A percentile compares a stretch with the other conserved stretches of the same genome.
These are phyloP conservation scores for Semnornis frantzii DNA, from an alignment of 2,113 vertebrate genomes.

Conservation along the genomic window DNA sequence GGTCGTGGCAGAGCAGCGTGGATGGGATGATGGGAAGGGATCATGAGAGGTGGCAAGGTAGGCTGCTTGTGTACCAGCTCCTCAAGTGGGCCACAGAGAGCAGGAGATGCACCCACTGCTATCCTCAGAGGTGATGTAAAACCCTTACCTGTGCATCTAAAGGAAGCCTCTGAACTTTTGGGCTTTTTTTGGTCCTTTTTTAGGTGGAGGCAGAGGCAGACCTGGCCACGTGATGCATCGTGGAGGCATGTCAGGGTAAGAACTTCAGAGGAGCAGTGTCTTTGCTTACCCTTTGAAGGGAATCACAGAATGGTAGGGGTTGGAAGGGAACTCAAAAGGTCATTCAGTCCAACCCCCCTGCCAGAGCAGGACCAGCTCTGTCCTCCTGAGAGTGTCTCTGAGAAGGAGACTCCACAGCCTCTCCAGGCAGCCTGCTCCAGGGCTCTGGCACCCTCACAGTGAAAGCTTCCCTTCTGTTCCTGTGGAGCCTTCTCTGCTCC, in stretches of 20 bases:
- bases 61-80: not conserved
- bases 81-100: not conserved
- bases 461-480: too few relatives aligned
- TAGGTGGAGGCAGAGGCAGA: slow-evolving; percentile 83
- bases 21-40: slow-evolving; percentile 67
- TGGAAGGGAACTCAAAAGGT: too few relatives aligned
- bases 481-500: too few relatives aligned
- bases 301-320: not conserved
- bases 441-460: too few relatives aligned
- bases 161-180: not conserved
- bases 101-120: not conserved
- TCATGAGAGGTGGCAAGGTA: slow-evolving; percentile 78
- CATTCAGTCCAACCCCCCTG: too few relatives aligned
- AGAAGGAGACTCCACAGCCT: too few relatives aligned
- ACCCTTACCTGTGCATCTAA: not conserved
- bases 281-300: not conserved
- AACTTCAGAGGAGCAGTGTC: not conserved
- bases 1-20: slow-evolving; percentile 83
- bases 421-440: too few relatives aligned
- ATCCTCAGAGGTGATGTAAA: not conserved
- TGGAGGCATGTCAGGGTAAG: slow-evolving; percentile 86
- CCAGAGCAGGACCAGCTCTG: too few relatives aligned
- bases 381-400: too few relatives aligned
- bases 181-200: not conserved
- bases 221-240: slow-evolving; percentile 86